Conservation (phyloP, 2,113 vertebrate species). For the Anhinga anhinga region DNA sequence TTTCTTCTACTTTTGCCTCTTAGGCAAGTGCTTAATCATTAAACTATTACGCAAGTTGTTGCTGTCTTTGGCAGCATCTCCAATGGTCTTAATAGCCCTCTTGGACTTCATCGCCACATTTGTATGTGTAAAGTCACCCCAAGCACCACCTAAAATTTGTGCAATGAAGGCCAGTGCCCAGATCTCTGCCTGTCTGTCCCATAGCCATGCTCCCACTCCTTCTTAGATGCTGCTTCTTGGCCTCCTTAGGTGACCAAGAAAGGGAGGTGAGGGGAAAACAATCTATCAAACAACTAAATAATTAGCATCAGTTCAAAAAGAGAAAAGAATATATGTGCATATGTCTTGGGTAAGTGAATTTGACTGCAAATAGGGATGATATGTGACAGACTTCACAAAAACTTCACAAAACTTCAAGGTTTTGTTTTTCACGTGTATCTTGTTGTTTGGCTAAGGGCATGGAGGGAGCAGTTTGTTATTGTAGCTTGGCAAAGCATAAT, state of each 20-base stretch:
- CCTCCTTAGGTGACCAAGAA: background rate
- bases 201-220: background rate
- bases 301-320: background rate
- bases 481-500: background rate
- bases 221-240: background rate
- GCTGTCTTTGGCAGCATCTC: background rate
- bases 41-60: background rate
- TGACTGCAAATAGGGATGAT: background rate
- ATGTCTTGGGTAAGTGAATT: background rate
- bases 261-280: background rate
- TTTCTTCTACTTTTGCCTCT: background rate
- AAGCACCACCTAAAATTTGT: background rate
- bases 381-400: background rate
- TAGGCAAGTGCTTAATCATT: background rate
- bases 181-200: background rate
- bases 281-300: background rate
- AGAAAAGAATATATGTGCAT: background rate
- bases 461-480: background rate
- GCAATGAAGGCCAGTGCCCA: background rate
- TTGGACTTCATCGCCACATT: background rate
- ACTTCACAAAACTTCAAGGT: no score
- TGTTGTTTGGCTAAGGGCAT: background rate
- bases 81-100: background rate
- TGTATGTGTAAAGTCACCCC: background rate
- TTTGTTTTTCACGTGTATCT: background rate